Percentiles rank a stretch among this genome's conserved stretches.
phyloP scores from a whole-genome alignment of 1,140 invertebrate genomes.

The Gyrodactylus salaris region DNA sequence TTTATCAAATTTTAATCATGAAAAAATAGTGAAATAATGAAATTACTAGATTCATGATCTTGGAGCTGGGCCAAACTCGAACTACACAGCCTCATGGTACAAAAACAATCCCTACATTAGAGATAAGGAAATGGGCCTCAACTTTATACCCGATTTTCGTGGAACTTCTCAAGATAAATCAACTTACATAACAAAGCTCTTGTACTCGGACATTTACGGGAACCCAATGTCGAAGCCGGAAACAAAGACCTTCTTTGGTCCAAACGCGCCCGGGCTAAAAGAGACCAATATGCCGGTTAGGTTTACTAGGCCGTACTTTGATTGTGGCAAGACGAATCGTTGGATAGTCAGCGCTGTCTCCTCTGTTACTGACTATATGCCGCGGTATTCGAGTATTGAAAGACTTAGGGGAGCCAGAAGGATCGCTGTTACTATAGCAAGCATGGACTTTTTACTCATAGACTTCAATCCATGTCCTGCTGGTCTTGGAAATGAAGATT shows the following conservation, averaged over 20 bases:
- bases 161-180: conserved; percentile 4
- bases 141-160: conserved; percentile 6
- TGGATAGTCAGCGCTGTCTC: conserved; percentile 69
- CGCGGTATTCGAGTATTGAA: conserved; percentile 29
- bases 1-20: too few species aligned
- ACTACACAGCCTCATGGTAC: conserved; percentile 61
- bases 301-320: conserved; percentile 72
- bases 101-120: conserved; percentile 37
- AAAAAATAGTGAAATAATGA: too few species aligned
- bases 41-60: conserved; percentile 16
- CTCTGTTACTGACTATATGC: conserved; percentile 72
- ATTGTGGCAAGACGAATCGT: conserved; percentile 67
- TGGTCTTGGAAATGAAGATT: conserved; percentile 49
- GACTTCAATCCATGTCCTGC: conserved; percentile 84
- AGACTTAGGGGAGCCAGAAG: conserved; percentile 28
- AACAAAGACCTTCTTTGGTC: conserved; percentile 16
- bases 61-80: conserved; percentile 28
- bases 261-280: conserved; percentile 15
- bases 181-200: conserved; percentile 5
- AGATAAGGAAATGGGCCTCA: background rate
- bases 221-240: conserved; percentile 5
- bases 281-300: conserved; percentile 50
- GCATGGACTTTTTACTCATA: conserved; percentile 81
- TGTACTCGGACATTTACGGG: conserved; percentile 1
- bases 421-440: conserved; percentile 55